Evolutionary conservation across 2,888 invertebrate species (phyloP).

Genomic region (Drosophila yooni): DNA sequence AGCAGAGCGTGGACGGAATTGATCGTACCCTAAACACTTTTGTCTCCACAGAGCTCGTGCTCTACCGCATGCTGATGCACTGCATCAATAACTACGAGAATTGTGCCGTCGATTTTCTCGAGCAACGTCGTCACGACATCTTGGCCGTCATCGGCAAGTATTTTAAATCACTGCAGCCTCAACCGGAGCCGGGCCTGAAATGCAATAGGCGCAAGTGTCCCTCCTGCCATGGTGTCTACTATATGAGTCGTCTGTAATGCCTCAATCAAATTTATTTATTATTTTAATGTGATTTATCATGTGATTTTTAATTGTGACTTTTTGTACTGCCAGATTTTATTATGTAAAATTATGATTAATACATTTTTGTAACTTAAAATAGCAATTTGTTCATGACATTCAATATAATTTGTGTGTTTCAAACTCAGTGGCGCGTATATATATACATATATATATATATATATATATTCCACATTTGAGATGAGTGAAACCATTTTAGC

Average conservation of each 20-base stretch:
- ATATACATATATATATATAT: too few species aligned
- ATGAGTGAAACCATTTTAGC: background rate
- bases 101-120: constrained; percentile 56
- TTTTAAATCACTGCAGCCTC: constrained; percentile 47
- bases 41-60: constrained; percentile 73
- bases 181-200: constrained; percentile 19
- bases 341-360: background rate
- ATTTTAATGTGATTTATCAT: constrained; percentile 15
- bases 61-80: constrained; percentile 72
- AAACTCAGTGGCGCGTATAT: too few species aligned
- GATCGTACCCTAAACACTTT: constrained; percentile 65
- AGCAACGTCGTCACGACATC: constrained; percentile 42
- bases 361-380: too few species aligned
- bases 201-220: constrained; percentile 32
- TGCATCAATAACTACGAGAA: constrained; percentile 64
- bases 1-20: constrained; percentile 63
- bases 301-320: background rate
- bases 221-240: constrained; percentile 50
- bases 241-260: constrained; percentile 44
- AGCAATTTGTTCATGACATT: too few species aligned
- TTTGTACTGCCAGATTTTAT: background rate
- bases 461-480: background rate
- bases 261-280: background rate
- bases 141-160: constrained; percentile 43
- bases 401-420: too few species aligned